These are phyloP conservation scores for Ophioderma brevispina DNA, from an alignment of 35 echinoderm and acorn worm genomes.

Conservation along the genomic window DNA sequence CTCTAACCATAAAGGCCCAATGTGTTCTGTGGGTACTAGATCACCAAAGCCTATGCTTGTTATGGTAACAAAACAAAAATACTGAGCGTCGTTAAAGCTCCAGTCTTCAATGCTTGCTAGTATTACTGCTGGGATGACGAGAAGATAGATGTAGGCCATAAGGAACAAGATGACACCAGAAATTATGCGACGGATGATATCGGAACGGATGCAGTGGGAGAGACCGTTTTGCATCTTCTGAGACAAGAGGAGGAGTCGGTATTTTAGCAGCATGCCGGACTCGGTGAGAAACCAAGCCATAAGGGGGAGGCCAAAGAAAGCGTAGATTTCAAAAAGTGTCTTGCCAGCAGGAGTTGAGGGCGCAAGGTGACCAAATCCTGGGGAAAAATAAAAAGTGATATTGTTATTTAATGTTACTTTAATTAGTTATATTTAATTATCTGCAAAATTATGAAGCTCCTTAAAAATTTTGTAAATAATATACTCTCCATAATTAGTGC, in stretches of 20 bases:
- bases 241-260: not conserved
- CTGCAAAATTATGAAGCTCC: too few species aligned
- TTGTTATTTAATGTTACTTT: too few species aligned
- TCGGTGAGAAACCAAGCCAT: not conserved
- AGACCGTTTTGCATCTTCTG: not conserved
- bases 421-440: too few species aligned
- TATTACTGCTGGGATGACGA: not conserved
- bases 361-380: not conserved
- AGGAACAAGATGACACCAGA: not conserved
- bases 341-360: not conserved
- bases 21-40: not conserved
- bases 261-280: not conserved
- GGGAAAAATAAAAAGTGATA: too few species aligned
- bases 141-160: not conserved
- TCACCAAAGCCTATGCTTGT: not conserved
- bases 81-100: not conserved
- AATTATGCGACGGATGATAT: not conserved
- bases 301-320: not conserved
- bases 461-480: too few species aligned
- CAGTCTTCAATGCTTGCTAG: not conserved
- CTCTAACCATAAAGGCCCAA: not conserved
- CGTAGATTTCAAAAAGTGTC: not conserved
- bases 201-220: not conserved
- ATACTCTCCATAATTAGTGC: too few species aligned
- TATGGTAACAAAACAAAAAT: not conserved